Conservation (phyloP, 2,888 invertebrate species). For the Pseudeuparius sepicola region DNA sequence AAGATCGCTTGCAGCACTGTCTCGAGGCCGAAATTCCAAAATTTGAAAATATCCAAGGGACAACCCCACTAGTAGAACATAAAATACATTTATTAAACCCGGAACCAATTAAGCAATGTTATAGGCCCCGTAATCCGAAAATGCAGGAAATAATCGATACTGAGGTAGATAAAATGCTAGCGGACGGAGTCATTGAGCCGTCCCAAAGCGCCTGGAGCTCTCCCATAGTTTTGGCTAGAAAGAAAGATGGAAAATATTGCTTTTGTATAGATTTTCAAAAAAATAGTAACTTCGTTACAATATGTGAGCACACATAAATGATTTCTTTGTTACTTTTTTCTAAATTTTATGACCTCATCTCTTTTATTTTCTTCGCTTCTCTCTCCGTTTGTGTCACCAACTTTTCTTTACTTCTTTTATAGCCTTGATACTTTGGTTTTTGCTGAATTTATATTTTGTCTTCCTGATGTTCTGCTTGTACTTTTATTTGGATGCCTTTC, state of each 20-base stretch:
- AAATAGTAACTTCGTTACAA: too few relatives aligned
- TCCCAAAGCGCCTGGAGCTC: constrained; percentile 1
- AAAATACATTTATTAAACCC: not conserved
- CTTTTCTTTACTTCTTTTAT: too few relatives aligned
- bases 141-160: not conserved
- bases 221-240: not conserved
- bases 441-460: too few relatives aligned
- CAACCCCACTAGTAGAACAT: constrained; percentile 1
- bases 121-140: not conserved
- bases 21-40: not conserved
- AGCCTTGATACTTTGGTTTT: too few relatives aligned
- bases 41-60: not conserved
- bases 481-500: too few relatives aligned
- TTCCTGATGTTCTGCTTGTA: too few relatives aligned
- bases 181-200: not conserved
- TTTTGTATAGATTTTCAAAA: constrained; percentile 2
- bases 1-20: not conserved
- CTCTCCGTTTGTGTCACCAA: too few relatives aligned
- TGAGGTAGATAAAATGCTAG: constrained; percentile 1
- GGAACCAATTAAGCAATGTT: not conserved
- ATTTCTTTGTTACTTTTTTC: too few relatives aligned
- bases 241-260: constrained; percentile 1
- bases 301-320: too few relatives aligned
- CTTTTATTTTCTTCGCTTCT: too few relatives aligned
- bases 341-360: too few relatives aligned